Evolutionary conservation across 2,113 vertebrate species (phyloP).

Genomic region (Dissostichus mawsoni): DNA sequence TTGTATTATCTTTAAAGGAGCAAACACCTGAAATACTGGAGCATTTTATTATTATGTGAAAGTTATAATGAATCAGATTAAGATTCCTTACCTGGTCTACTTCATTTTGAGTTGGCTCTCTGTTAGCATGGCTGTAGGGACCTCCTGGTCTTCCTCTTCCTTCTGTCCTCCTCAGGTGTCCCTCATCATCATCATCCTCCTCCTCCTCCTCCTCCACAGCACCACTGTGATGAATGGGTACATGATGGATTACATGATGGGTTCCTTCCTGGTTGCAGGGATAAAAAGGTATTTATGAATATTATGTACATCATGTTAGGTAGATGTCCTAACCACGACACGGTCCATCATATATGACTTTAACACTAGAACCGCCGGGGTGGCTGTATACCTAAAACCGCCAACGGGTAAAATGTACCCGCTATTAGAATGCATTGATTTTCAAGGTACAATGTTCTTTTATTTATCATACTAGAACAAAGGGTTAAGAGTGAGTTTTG

Average conservation of each 20-base stretch:
- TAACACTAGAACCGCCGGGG: too few species aligned
- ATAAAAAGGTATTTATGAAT: neutral
- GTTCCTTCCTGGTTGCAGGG: slow-evolving; percentile 35
- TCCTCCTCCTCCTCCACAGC: slow-evolving; percentile 10
- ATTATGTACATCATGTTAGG: neutral
- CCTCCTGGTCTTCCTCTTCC: neutral
- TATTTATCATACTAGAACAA: too few species aligned
- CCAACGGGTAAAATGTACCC: too few species aligned
- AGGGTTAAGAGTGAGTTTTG: too few species aligned
- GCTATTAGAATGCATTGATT: too few species aligned
- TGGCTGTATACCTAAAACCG: too few species aligned
- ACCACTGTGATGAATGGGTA: neutral
- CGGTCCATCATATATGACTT: too few species aligned
- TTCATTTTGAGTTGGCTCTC: slow-evolving; percentile 36
- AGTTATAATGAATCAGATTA: neutral
- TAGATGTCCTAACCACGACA: neutral
- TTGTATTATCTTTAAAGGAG: too few species aligned
- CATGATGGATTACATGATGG: neutral
- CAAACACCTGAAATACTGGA: too few species aligned
- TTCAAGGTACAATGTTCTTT: too few species aligned
- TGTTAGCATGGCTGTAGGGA: neutral
- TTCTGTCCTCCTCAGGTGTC: slow-evolving; percentile 21
- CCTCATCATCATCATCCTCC: slow-evolving; percentile 19
- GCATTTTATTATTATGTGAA: too few species aligned
- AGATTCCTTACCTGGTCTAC: slow-evolving; percentile 44